phyloP scores from a whole-genome alignment of 2,113 vertebrate genomes.

The Sciurus niger region DNA sequence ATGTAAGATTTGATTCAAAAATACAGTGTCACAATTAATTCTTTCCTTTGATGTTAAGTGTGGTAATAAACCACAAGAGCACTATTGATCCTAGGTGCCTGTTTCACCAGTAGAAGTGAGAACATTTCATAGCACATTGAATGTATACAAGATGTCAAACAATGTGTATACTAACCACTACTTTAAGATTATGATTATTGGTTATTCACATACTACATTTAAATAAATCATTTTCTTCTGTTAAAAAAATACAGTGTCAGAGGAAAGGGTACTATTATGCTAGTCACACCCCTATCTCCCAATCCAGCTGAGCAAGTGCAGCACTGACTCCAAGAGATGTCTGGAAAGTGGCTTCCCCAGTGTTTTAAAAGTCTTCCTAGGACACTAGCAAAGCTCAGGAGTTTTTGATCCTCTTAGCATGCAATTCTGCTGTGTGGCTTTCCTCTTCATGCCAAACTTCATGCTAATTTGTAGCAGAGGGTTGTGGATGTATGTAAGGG shows the following conservation, averaged over 20 bases:
- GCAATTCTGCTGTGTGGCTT: not conserved
- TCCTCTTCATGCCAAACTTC: not conserved
- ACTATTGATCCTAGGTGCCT: not conserved
- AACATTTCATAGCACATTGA: not conserved
- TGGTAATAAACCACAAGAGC: not conserved
- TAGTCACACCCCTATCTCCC: not conserved
- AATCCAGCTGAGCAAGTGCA: not conserved
- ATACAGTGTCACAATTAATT: not conserved
- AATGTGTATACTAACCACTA: not conserved
- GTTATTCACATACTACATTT: not conserved
- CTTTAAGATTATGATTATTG: not conserved
- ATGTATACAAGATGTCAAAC: not conserved
- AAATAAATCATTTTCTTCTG: not conserved
- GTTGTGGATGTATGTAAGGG: not conserved
- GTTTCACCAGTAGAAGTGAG: not conserved
- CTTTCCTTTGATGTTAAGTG: not conserved
- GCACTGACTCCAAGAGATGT: not conserved
- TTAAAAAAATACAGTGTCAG: no score
- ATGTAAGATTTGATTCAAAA: not conserved
- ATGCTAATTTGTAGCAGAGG: not conserved
- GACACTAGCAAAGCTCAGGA: not conserved
- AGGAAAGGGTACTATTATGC: not conserved
- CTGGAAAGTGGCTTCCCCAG: not conserved
- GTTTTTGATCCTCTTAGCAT: not conserved
- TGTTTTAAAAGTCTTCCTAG: not conserved